A percentile compares a stretch with the other conserved stretches of the same genome.
phyloP scores from a whole-genome alignment of 2,113 vertebrate species.

The Rhabdomys dilectus region DNA sequence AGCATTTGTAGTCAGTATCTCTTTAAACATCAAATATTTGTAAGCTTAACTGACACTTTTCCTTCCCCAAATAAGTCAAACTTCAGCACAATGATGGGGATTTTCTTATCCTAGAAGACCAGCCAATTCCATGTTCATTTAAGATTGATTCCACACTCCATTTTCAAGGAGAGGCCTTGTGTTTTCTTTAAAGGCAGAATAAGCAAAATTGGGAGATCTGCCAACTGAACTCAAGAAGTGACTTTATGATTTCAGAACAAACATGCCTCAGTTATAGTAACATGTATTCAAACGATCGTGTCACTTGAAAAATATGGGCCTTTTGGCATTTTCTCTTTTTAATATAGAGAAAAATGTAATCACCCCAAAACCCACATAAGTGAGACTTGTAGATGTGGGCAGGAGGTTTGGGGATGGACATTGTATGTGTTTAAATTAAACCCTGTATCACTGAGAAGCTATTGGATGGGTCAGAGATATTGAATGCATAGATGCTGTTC shows the following conservation, averaged over 20 bases:
- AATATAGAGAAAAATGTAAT: conserved; percentile 76
- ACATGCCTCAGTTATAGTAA: conserved; percentile 66
- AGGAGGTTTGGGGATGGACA: conserved; percentile 77
- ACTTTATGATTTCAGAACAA: conserved; percentile 16
- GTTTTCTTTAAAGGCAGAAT: conserved; percentile 61
- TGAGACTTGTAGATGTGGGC: conserved; percentile 76
- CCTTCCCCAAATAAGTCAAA: neutral
- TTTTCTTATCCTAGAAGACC: conserved; percentile 41
- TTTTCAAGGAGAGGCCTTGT: conserved; percentile 50
- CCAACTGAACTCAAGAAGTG: conserved; percentile 65
- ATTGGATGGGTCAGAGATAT: conserved; percentile 79
- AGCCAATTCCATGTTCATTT: conserved; percentile 60
- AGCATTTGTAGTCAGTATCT: conserved; percentile 34
- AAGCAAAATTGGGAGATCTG: conserved; percentile 6
- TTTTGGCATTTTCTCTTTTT: conserved; percentile 79
- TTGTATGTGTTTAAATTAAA: conserved; percentile 82
- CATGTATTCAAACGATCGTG: conserved; percentile 69
- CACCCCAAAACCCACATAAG: conserved; percentile 80
- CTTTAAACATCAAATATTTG: neutral
- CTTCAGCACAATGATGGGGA: conserved; percentile 1
- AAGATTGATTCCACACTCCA: conserved; percentile 79
- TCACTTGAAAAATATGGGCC: conserved; percentile 74
- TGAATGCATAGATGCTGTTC: conserved; percentile 82
- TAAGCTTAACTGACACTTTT: neutral
- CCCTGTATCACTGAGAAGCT: conserved; percentile 79